Evolutionary conservation across 2,797 vertebrate species (phyloP).

Genomic region (Petrocephalus schoutedeni): DNA sequence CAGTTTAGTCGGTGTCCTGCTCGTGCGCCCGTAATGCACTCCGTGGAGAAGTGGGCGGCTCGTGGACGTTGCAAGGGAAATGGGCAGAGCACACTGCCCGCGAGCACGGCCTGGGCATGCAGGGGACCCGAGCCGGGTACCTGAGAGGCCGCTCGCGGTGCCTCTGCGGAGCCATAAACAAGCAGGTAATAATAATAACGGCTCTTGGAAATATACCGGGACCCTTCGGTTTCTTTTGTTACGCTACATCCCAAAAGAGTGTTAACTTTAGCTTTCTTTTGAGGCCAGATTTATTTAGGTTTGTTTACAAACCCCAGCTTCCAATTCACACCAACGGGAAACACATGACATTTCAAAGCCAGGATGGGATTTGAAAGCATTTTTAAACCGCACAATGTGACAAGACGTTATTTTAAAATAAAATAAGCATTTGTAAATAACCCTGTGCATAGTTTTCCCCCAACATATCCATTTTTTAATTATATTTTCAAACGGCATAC

Average conservation of each 20-base stretch:
- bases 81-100: not conserved
- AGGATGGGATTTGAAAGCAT: not conserved
- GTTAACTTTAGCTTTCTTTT: not conserved
- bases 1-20: slow-evolving; percentile 41
- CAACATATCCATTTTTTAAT: not conserved
- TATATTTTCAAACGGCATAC: not conserved
- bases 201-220: not conserved
- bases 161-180: not conserved
- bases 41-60: not conserved
- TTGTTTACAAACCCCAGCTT: not conserved
- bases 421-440: not conserved
- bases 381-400: not conserved
- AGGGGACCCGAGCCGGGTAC: not conserved
- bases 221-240: not conserved
- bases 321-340: not conserved
- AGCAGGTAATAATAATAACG: not conserved
- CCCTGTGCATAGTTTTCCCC: not conserved
- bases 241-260: not conserved
- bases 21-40: slow-evolving; percentile 44
- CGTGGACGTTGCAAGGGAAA: not conserved
- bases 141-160: not conserved
- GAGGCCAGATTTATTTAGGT: not conserved
- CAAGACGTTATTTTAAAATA: not conserved
- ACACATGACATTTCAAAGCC: not conserved
- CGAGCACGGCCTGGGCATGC: not conserved